phyloP scores from a whole-genome alignment of 2,797 vertebrate genomes.

The Simalia tracyae region DNA sequence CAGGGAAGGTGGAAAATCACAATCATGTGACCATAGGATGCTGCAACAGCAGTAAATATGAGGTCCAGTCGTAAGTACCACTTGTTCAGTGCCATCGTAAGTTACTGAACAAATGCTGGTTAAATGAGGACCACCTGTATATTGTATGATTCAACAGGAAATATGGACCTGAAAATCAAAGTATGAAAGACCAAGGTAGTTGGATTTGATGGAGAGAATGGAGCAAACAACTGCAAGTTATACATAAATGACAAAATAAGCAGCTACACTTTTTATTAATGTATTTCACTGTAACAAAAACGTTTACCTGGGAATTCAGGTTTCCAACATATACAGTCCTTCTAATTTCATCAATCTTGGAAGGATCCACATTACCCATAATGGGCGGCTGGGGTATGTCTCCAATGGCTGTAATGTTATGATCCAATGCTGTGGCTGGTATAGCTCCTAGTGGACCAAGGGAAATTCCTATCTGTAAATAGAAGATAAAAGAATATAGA shows the following conservation, averaged over 20 bases:
- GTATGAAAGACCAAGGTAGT: neutral
- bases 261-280: neutral
- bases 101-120: no score
- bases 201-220: neutral
- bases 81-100: no score
- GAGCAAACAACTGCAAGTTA: neutral
- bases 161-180: no score
- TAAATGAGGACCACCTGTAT: no score
- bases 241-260: neutral
- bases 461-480: conserved; percentile 83
- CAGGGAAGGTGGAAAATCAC: no score
- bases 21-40: no score
- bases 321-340: conserved; percentile 98
- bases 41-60: no score
- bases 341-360: conserved; percentile 96
- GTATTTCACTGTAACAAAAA: conserved; percentile 6
- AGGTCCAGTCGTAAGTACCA: no score
- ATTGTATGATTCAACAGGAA: no score
- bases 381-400: conserved; percentile 87
- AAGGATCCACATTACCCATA: conserved; percentile 96
- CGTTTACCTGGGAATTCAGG: conserved; percentile 92
- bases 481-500: conserved; percentile 17
- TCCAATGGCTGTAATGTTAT: conserved; percentile 75
- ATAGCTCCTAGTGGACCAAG: conserved; percentile 82
- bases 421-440: conserved; percentile 79